Conservation (phyloP, 2,113 vertebrate species). For the Prinia subflava region DNA sequence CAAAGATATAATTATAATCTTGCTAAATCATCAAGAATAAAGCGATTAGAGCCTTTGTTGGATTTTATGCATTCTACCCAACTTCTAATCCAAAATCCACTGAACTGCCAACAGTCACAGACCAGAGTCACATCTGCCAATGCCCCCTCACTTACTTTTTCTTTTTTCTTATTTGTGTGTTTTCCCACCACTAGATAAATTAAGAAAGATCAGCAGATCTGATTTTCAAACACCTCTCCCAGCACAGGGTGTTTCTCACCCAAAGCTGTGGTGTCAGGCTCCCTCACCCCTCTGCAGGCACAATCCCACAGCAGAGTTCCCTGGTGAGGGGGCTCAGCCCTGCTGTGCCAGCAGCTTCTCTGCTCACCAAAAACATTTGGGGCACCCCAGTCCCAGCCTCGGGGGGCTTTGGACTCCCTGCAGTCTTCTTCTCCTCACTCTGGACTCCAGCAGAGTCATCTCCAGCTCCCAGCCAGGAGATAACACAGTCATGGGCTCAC, state of each 20-base stretch:
- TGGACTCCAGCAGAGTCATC: background rate
- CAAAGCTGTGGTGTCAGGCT: fast-evolving
- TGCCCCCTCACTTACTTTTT: background rate
- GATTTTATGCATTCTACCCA: background rate
- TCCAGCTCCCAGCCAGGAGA: background rate
- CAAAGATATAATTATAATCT: background rate
- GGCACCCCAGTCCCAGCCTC: background rate
- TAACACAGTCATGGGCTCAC: fast-evolving
- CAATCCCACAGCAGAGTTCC: fast-evolving
- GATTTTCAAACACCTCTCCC: background rate
- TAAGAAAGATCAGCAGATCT: background rate
- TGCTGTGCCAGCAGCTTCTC: background rate
- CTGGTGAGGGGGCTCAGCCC: fast-evolving
- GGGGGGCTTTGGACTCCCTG: background rate
- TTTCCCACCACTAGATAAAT: background rate
- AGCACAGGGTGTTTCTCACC: fast-evolving
- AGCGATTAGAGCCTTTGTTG: background rate
- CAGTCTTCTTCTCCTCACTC: no score
- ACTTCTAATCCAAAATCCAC: background rate
- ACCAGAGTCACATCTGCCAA: background rate
- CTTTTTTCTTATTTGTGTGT: background rate
- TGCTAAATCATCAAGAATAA: slow-evolving; percentile 19
- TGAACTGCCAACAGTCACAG: background rate
- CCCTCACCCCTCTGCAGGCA: background rate
- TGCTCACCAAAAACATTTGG: background rate